phyloP scores from a whole-genome alignment of 2,797 vertebrate genomes.

The Amblyraja radiata region DNA sequence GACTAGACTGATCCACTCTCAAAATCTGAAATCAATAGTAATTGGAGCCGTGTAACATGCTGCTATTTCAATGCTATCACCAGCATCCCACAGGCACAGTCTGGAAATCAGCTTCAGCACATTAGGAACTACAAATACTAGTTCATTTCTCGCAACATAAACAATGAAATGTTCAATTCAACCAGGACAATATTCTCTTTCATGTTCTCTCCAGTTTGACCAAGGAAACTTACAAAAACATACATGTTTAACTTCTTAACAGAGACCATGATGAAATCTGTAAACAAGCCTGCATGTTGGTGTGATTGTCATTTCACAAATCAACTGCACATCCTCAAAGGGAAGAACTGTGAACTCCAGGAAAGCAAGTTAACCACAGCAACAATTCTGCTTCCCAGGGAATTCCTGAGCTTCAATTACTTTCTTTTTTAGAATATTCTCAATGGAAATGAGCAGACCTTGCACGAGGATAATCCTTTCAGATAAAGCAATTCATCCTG shows the following conservation, averaged over 20 bases:
- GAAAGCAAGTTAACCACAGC: not conserved
- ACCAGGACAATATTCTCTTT: not conserved
- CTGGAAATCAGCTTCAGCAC: not conserved
- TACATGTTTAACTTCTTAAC: not conserved
- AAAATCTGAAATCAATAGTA: slow-evolving; percentile 17
- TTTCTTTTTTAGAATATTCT: not conserved
- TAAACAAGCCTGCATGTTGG: not conserved
- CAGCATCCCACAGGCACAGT: not conserved
- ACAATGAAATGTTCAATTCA: not conserved
- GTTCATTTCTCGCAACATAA: not conserved
- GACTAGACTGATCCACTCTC: not conserved
- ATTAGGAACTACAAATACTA: not conserved
- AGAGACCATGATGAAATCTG: not conserved
- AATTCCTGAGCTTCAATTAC: not conserved
- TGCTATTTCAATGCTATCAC: slow-evolving; percentile 1
- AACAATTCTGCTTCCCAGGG: slow-evolving; percentile 21
- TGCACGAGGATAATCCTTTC: not conserved
- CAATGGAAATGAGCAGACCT: slow-evolving; percentile 12
- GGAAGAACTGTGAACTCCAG: not conserved
- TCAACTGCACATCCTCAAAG: slow-evolving; percentile 18
- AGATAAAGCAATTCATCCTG: not conserved
- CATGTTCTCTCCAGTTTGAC: not conserved
- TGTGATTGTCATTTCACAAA: slow-evolving; percentile 21
- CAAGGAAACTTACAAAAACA: not conserved
- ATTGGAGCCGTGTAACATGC: not conserved